Evolutionary conservation across 1,140 invertebrate genomes (phyloP).

Genomic region (Anastrepha ludens): DNA sequence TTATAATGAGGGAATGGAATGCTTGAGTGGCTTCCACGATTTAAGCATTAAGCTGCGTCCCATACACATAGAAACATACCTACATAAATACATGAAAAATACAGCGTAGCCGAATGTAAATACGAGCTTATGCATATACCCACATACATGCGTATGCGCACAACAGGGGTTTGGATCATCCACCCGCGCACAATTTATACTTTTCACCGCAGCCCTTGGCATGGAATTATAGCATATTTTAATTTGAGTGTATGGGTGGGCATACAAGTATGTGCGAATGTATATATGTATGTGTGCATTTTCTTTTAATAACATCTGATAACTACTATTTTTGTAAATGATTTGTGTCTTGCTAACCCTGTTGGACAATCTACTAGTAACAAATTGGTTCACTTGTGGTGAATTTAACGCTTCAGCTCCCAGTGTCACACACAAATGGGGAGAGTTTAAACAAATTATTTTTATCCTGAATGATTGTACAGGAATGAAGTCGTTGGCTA

Average conservation of each 20-base stretch:
- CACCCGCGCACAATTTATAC: neutral
- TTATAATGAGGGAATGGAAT: conserved; percentile 25
- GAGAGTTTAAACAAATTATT: too few species aligned
- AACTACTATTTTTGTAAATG: neutral
- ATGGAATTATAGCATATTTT: neutral
- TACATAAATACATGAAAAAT: neutral
- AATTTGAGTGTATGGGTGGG: neutral
- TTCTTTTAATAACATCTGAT: neutral
- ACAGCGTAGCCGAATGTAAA: too few species aligned
- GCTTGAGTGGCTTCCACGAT: conserved; percentile 29
- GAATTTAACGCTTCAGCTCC: too few species aligned
- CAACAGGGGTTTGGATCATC: neutral
- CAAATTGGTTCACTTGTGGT: too few species aligned
- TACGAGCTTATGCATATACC: neutral
- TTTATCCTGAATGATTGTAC: too few species aligned
- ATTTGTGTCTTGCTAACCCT: too few species aligned
- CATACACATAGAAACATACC: neutral
- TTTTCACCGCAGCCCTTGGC: neutral
- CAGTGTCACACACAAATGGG: too few species aligned
- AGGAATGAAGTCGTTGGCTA: too few species aligned
- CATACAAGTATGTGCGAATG: too few species aligned
- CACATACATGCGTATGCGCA: neutral
- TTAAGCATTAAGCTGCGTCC: neutral
- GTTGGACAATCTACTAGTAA: too few species aligned
- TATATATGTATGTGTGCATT: neutral